A percentile compares a stretch with the other conserved stretches of the same genome.
Conservation (phyloP, 2,113 vertebrate species). For the Tetraodon nigroviridis region DNA sequence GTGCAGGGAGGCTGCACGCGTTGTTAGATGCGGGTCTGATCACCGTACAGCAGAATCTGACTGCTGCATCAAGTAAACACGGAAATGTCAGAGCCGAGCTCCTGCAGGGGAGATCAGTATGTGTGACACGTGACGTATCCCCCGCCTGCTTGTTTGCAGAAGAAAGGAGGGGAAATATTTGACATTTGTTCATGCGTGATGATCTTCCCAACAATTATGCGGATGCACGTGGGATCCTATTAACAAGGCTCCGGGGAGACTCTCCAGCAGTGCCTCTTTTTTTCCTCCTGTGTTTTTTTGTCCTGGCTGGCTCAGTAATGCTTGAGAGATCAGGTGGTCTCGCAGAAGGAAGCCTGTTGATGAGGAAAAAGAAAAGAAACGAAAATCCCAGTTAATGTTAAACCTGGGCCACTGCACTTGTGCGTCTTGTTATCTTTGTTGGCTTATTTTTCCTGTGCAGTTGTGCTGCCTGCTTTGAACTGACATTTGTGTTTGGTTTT, state of each 20-base stretch:
- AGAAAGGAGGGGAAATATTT: slow-evolving; percentile 40
- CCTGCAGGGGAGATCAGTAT: slow-evolving; percentile 30
- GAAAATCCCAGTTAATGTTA: slow-evolving; percentile 17
- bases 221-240: slow-evolving; percentile 51
- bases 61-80: too few species aligned
- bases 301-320: slow-evolving; percentile 34
- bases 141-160: slow-evolving; percentile 50
- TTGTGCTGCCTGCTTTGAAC: too few species aligned
- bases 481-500: too few species aligned
- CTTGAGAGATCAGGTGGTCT: slow-evolving; percentile 39
- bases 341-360: slow-evolving; percentile 30
- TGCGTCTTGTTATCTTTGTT: slow-evolving; percentile 12
- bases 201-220: slow-evolving; percentile 44
- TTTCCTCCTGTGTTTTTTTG: slow-evolving; percentile 15
- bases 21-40: slow-evolving; percentile 17
- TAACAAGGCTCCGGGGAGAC: slow-evolving; percentile 45
- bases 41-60: slow-evolving; percentile 2
- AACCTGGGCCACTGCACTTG: slow-evolving; percentile 7
- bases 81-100: slow-evolving; percentile 5
- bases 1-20: not conserved
- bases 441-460: not conserved
- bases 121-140: slow-evolving; percentile 29
- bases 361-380: slow-evolving; percentile 30
- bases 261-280: slow-evolving; percentile 29
- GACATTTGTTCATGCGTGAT: slow-evolving; percentile 52